phyloP scores from a whole-genome alignment of 1,140 invertebrate genomes.

The Drosophila albomicans region DNA sequence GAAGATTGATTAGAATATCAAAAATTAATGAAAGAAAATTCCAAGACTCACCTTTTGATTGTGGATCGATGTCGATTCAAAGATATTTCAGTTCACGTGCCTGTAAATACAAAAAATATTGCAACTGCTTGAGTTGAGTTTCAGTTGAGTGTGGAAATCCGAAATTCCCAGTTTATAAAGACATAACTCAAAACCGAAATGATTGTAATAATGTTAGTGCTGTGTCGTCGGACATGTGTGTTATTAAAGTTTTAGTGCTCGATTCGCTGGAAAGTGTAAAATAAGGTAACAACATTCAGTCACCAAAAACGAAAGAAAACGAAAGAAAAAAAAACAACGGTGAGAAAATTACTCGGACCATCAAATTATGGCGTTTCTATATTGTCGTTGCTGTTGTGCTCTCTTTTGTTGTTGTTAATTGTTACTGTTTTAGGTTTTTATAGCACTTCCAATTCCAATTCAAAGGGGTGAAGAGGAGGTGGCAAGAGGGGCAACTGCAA shows the following conservation, averaged over 20 bases:
- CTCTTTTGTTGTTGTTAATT: conserved; percentile 42
- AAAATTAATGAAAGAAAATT: too few species aligned
- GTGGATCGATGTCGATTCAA: not conserved
- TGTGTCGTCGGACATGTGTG: conserved; percentile 25
- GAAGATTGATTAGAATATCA: too few species aligned
- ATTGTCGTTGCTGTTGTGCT: conserved; percentile 3
- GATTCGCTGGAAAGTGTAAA: conserved; percentile 74
- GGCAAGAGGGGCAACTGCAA: conserved; percentile 34
- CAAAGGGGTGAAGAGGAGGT: too few species aligned
- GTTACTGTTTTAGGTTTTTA: conserved; percentile 51
- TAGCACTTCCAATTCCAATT: conserved; percentile 48
- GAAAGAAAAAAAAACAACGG: conserved; percentile 39
- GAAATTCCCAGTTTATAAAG: conserved; percentile 43
- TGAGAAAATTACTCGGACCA: conserved; percentile 67
- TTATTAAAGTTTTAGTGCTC: conserved; percentile 44
- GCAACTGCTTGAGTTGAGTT: not conserved
- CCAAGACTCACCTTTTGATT: too few species aligned
- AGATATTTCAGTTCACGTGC: not conserved
- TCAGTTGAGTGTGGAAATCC: not conserved
- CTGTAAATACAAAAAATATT: not conserved
- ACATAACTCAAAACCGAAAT: conserved; percentile 61
- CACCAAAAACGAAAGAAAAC: conserved; percentile 42
- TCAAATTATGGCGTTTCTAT: conserved; percentile 64
- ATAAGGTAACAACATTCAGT: conserved; percentile 26
- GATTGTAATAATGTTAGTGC: conserved; percentile 61